Evolutionary conservation across 2,888 invertebrate species (phyloP).

Genomic region (Rotaria macrura): DNA sequence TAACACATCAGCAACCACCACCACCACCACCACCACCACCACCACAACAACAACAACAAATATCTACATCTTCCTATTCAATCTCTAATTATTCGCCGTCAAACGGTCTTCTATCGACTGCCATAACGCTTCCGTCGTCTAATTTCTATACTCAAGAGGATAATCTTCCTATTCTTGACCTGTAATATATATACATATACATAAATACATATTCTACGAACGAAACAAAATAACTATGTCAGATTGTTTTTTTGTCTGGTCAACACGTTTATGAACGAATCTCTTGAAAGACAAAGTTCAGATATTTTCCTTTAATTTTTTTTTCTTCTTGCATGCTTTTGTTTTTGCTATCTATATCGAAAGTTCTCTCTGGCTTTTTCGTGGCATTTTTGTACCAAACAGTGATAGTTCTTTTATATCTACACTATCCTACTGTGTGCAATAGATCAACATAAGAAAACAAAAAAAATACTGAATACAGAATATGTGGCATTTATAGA

Average conservation of each 20-base stretch:
- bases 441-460: not conserved
- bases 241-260: not conserved
- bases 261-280: not conserved
- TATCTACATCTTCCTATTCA: not conserved
- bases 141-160: not conserved
- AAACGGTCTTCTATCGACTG: not conserved
- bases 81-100: not conserved
- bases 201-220: not conserved
- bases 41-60: not conserved
- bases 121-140: not conserved
- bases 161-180: not conserved
- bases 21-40: not conserved
- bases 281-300: not conserved
- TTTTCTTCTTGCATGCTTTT: not conserved
- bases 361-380: not conserved
- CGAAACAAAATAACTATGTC: not conserved
- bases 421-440: constrained; percentile 8
- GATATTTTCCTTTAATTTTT: not conserved
- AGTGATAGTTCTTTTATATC: not conserved
- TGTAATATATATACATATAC: not conserved
- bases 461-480: not conserved
- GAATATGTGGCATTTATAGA: not conserved
- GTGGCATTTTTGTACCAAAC: not conserved
- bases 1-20: not conserved
- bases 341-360: not conserved